Percentiles rank a stretch among this genome's conserved stretches.
These are phyloP conservation scores for Drosophila hydei DNA, from an alignment of 1,140 invertebrate genomes.

Conservation along the genomic window DNA sequence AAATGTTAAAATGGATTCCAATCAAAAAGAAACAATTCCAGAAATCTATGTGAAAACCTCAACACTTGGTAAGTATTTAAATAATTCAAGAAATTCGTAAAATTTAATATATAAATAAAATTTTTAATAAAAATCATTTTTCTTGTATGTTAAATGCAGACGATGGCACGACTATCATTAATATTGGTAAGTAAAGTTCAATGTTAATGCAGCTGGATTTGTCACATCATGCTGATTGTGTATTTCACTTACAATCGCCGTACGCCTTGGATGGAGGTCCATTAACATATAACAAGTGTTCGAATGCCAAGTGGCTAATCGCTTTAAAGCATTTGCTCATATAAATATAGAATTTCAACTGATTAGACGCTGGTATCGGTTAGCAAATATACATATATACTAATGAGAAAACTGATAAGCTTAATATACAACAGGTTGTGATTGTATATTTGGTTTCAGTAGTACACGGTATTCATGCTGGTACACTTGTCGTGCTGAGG, in stretches of 20 bases:
- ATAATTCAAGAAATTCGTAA: background rate
- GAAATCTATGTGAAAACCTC: background rate
- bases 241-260: too few species aligned
- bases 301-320: background rate
- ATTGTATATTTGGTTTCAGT: constrained; percentile 43
- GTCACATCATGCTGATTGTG: constrained; percentile 46
- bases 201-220: constrained; percentile 3
- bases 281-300: constrained; percentile 5
- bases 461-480: constrained; percentile 48
- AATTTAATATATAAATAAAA: too few species aligned
- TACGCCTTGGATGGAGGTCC: background rate
- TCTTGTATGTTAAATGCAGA: constrained; percentile 7
- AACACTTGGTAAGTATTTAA: background rate
- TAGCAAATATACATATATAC: background rate
- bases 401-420: constrained; percentile 41
- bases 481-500: constrained; percentile 53
- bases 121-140: background rate
- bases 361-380: constrained; percentile 1
- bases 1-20: constrained; percentile 7
- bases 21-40: background rate
- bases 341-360: background rate
- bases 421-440: constrained; percentile 23
- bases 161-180: constrained; percentile 56
- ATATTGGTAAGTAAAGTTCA: constrained; percentile 57
- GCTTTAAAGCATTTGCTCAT: background rate